Conservation (phyloP, 1,140 invertebrate species). For the Penaeus indicus region DNA sequence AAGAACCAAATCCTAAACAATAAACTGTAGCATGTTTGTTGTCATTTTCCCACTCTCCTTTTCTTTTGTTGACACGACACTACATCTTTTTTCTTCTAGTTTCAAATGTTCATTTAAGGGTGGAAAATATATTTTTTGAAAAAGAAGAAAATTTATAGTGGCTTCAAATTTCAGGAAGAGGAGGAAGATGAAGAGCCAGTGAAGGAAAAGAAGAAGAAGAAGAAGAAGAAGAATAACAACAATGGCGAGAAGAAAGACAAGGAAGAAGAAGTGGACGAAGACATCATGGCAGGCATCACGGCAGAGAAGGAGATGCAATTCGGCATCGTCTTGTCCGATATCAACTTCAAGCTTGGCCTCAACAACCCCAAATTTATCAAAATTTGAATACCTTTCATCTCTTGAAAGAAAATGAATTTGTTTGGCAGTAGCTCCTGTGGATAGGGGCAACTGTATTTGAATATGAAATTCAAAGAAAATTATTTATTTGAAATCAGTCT, state of each 20-base stretch:
- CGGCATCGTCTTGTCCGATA: slow-evolving; percentile 50
- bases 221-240: slow-evolving; percentile 60
- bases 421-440: too few relatives aligned
- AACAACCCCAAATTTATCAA: slow-evolving; percentile 60
- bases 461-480: too few relatives aligned
- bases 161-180: slow-evolving; percentile 47
- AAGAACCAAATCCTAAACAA: too few relatives aligned
- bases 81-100: too few relatives aligned
- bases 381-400: slow-evolving; percentile 27
- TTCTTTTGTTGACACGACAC: too few relatives aligned
- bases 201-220: slow-evolving; percentile 59
- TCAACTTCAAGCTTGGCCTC: slow-evolving; percentile 52
- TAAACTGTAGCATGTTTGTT: too few relatives aligned
- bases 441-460: too few relatives aligned
- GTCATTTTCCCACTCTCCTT: too few relatives aligned
- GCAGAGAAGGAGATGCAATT: slow-evolving; percentile 51
- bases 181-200: slow-evolving; percentile 40
- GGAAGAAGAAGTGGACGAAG: slow-evolving; percentile 50
- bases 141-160: not conserved
- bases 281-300: slow-evolving; percentile 53
- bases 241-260: slow-evolving; percentile 58
- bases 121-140: too few relatives aligned
- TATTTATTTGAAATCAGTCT: too few relatives aligned
- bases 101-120: too few relatives aligned
- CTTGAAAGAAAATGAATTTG: too few relatives aligned